Base-by-base conservation (phyloP, 2,888 invertebrate species). In the Hydrotaea cyrtoneurina region DNA sequence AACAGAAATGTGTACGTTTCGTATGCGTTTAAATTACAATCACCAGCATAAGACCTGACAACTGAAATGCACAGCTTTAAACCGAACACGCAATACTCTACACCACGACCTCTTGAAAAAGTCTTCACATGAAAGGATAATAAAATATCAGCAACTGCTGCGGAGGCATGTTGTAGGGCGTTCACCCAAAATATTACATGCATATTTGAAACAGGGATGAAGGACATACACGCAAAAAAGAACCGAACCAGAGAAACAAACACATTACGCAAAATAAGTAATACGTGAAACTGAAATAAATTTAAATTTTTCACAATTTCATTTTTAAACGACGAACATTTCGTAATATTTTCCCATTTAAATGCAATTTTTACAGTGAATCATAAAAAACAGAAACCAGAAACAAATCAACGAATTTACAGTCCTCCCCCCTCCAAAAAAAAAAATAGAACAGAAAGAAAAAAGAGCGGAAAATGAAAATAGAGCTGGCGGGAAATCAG, bases 271-370 rank as follows among this genome's bases (percentile, higher is more conserved):
- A 39, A 39, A 66, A 43, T 21, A 17, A 31, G 66, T 13, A 39
- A 43, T 21, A 55, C 21, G 13, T 11, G n/a, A 57, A 19, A 36
- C 21, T 50, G 50, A 59, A 73, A 57, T 59, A 59, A 73, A 59
- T 59, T 73, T 43, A 39, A 59, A 59, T 43, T 23, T 53, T 73
- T 59, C n/a, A 23, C 73, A 73, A 73, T 73, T 73, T 59, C 43
- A 73, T 73, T n/a, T 73, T 43, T 59, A 73, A 73, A 15, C 57
- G 57, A 72, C 66, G 43, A n/a, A 21, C 57, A 43, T 73, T 73
- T 39, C 21, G 39, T 57, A 59, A 73, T 59, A 43, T 73, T 73
- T 73, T 43, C 19, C 36, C 23, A 57, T 73, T 73, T 57, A 59
- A 39, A 73, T 57, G 73, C 73, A 73, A 59, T 73, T 73, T 46